A percentile compares a stretch with the other conserved stretches of the same genome.
These are phyloP conservation scores for Crypturellus tataupa DNA, from an alignment of 2,797 vertebrate species.

Conservation along the genomic window DNA sequence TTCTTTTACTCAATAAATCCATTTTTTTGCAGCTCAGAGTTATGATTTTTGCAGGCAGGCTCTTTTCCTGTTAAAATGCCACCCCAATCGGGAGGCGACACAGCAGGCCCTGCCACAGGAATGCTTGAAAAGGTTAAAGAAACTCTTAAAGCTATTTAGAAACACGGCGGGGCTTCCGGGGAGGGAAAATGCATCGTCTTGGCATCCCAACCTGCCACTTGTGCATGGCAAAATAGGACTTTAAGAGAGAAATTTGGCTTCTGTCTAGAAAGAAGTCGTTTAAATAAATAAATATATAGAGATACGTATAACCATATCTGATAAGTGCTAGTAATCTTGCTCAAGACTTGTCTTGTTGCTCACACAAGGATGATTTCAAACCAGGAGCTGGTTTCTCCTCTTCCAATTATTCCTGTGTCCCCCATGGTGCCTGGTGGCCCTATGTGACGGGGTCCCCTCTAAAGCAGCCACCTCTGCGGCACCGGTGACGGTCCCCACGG, in stretches of 20 bases:
- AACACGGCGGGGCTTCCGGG: not conserved
- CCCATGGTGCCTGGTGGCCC: not conserved
- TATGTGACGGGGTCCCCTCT: not conserved
- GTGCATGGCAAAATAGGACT: not conserved
- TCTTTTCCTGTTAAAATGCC: slow-evolving; percentile 55
- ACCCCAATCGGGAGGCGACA: not conserved
- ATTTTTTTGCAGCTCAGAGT: not conserved
- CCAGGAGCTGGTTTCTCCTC: not conserved
- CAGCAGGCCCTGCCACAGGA: not conserved
- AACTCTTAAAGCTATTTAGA: slow-evolving; percentile 3
- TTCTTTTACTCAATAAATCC: slow-evolving; percentile 27
- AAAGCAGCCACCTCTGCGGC: not conserved
- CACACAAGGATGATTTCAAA: fast-evolving
- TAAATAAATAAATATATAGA: too few relatives aligned
- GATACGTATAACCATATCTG: too few relatives aligned
- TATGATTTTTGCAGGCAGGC: not conserved
- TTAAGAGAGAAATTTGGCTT: not conserved
- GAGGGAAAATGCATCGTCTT: not conserved
- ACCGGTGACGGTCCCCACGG: not conserved
- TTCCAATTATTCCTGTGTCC: not conserved
- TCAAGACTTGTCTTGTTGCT: not conserved
- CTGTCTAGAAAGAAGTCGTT: not conserved
- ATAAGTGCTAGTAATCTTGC: not conserved
- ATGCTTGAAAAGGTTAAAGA: slow-evolving; percentile 54
- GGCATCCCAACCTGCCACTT: fast-evolving